Percentiles rank a stretch among this genome's conserved stretches.
phyloP scores from a whole-genome alignment of 1,140 invertebrate genomes.

The Drosophila punjabiensis region DNA sequence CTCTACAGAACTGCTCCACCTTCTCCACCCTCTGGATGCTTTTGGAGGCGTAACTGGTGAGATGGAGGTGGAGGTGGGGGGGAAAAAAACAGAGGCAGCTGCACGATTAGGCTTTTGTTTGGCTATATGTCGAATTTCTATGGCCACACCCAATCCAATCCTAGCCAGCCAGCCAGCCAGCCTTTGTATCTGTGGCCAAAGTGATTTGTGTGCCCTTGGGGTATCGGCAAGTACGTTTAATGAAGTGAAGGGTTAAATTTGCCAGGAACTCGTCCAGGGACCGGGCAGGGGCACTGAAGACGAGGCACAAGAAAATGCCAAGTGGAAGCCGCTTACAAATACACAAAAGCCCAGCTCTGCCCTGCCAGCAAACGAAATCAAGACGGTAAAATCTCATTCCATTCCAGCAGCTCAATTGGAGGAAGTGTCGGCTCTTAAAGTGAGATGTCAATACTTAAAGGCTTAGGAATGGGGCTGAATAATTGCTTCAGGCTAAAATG shows the following conservation, averaged over 20 bases:
- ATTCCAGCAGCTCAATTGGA: slow-evolving; percentile 42
- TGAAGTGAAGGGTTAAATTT: slow-evolving; percentile 83
- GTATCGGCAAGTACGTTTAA: slow-evolving; percentile 76
- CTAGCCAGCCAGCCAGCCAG: slow-evolving; percentile 1
- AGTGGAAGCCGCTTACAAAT: slow-evolving; percentile 59
- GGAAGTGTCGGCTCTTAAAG: slow-evolving; percentile 44
- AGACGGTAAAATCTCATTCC: slow-evolving; percentile 36
- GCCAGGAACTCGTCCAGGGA: slow-evolving; percentile 30
- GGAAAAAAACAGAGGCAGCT: slow-evolving; percentile 38
- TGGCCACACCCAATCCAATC: slow-evolving; percentile 67
- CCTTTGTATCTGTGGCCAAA: slow-evolving; percentile 74
- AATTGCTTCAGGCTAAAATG: not conserved
- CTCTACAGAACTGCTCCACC: slow-evolving; percentile 23
- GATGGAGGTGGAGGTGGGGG: not conserved
- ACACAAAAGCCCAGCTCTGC: slow-evolving; percentile 28
- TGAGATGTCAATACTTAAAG: slow-evolving; percentile 8
- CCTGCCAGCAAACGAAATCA: slow-evolving; percentile 28
- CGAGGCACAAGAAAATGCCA: slow-evolving; percentile 24
- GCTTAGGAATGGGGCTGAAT: not conserved
- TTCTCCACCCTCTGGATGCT: slow-evolving; percentile 8
- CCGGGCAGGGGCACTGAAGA: not conserved
- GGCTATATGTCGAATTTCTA: slow-evolving; percentile 80
- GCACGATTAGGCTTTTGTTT: slow-evolving; percentile 84
- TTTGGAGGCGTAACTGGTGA: slow-evolving; percentile 47
- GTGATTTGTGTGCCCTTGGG: slow-evolving; percentile 76